These are phyloP conservation scores for Coelopa pilipes DNA, from an alignment of 2,888 invertebrate genomes.

Conservation along the genomic window DNA sequence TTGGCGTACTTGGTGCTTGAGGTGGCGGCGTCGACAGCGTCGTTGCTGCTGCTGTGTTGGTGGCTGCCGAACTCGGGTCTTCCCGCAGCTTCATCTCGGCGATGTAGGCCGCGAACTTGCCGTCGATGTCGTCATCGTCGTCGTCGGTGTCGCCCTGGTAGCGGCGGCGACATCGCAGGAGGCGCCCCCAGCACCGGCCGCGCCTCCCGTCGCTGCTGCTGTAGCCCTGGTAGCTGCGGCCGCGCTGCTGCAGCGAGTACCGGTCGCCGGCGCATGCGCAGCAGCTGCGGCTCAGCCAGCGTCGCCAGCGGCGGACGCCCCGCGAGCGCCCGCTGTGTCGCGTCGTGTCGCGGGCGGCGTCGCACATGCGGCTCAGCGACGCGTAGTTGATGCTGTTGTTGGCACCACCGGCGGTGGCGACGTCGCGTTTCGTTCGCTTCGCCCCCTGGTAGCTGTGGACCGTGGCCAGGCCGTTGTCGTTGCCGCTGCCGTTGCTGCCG, in stretches of 20 bases:
- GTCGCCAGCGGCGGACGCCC: conserved; percentile 12
- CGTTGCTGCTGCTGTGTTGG: conserved; percentile 27
- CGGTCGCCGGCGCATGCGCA: neutral
- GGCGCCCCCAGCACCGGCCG: conserved; percentile 42
- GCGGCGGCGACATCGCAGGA: conserved; percentile 45
- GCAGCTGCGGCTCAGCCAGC: conserved; percentile 15
- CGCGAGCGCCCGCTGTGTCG: conserved; percentile 6
- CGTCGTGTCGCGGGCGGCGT: conserved; percentile 9
- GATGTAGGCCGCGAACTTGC: conserved; percentile 61
- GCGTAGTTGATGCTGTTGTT: conserved; percentile 57
- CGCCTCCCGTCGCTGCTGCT: conserved; percentile 24
- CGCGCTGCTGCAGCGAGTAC: neutral
- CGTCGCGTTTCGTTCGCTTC: conserved; percentile 41
- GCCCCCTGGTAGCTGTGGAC: conserved; percentile 55
- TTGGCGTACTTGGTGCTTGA: conserved; percentile 34
- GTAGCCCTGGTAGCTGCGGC: conserved; percentile 35
- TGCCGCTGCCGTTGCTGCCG: conserved; percentile 46
- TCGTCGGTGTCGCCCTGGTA: conserved; percentile 54
- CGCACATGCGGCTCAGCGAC: conserved; percentile 56
- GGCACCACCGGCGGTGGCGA: conserved; percentile 38
- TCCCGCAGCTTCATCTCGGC: conserved; percentile 58
- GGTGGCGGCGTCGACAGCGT: neutral
- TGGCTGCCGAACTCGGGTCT: conserved; percentile 29
- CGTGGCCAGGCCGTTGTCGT: conserved; percentile 41
- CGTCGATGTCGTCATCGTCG: conserved; percentile 63